Base-by-base conservation (phyloP, 2,888 invertebrate genomes). In the Cinara cedri region DNA sequence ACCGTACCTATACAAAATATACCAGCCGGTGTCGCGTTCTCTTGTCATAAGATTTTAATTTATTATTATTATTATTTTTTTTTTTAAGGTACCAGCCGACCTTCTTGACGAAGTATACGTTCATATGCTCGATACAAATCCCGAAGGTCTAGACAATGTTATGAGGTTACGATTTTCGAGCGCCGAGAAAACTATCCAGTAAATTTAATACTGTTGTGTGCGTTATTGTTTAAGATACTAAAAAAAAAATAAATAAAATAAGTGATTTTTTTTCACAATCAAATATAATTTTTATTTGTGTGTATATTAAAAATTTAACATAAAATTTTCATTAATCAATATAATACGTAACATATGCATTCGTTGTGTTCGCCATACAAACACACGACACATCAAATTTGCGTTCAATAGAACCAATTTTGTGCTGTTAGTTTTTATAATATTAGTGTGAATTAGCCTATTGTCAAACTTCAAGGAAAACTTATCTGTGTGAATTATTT, bases 31-130 rank as follows among this genome's bases (percentile, higher is more conserved):
- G 3, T 70, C 34, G 6, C 16, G 9, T 49, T 26, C 3, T 57
- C n/a, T 57, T 72, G 14, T 26, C 9, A n/a, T 16, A 42, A n/a
- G 6, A n/a, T 19, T 14, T 42, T 11, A 1, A 26, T 26, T 49
- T n/a, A 46, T 63, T 21, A 42, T 11, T 65, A 16, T n/a, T n/a
- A n/a, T n/a, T n/a, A n/a, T n/a, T n/a, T n/a, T 81, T n/a, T 81
- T 74, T 81, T 81, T 82, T 34, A 84, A 88, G 88, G 85, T 96
- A 72, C 90, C 94, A 13, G 91, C 93, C 0, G 94, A 94, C 83
- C 87, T 95, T 74, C 88, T 96, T 83, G 94, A 97, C 85, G 93
- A 95, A 85, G 91, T 96, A 10, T 94, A 95, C 86, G 89, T 93
- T 14, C 91, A 93, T 84, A 90, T 97, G 87, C 90, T 94, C 87